Evolutionary conservation across 2,113 vertebrate species (phyloP), one percentile per base, ranked within the genome.

Genomic region (Ammodytes dubius): DNA sequence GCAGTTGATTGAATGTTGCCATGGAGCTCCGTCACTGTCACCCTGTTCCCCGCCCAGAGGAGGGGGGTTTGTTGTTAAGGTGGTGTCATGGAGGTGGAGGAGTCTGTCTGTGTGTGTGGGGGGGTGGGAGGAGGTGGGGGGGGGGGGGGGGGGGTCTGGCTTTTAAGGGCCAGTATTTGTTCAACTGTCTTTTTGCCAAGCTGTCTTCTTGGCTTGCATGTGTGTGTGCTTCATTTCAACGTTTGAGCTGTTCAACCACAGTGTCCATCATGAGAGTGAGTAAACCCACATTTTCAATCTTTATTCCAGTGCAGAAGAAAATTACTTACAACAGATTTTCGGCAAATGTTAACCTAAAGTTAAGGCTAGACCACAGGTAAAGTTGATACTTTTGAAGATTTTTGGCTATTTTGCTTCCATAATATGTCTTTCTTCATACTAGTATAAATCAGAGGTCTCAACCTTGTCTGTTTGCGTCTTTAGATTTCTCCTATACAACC

Each of bases 221-320:
- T 40, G 7, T 65, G 52, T 72, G 49, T 37, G 47, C 6, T 45
- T 74, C 63, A 81, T 54, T 77, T 78, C 49, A 52, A 49, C 35
- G 15, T 46, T 40, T 54, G 49, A 77, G 59, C 68, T 50, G 57
- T 3, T 27, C 27, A 45, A 3, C n/a, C 45, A 54, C 61, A 50
- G 42, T 7, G 12, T 40, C 35, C 74, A 70, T 43, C 78, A 91
- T 86, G 87, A 87, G 66, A 82, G 87, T 82, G 77, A 91, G 88
- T 90, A 78, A 54, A 71, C 14, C 6, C 57, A 35, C 5, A 52
- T 57, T 70, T 76, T 56, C 10, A 6, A 39, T 54, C 19, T 70
- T 56, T 53, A 59, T 47, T 50, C 5, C 0, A 5, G 1, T 2
- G 1, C 35, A 6, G 35, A 42, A 50, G 61, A 17, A 2, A 47